Base-by-base conservation (phyloP, 2,113 vertebrate species). In the Gambusia holbrooki region DNA sequence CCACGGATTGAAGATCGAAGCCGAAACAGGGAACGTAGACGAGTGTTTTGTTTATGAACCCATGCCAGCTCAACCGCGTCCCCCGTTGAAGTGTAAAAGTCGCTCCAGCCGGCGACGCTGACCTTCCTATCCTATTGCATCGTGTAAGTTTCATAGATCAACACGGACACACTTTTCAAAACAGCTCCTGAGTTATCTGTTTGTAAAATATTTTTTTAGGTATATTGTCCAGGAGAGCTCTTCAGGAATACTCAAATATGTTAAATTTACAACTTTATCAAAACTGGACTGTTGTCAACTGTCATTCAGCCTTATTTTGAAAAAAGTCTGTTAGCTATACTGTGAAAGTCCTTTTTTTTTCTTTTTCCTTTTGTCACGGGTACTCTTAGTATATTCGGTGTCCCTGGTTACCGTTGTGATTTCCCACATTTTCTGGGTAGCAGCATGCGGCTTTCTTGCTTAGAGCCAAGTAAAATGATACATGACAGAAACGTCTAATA, bases 11-110 rank as follows among this genome's bases (percentile, higher is more conserved):
- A 69, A 68, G 87, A n/a, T 79, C 33, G 66, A 81, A 81, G 79
- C 84, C 51, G 54, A 66, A 11, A 84, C 68, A 35, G 82, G 76
- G 85, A 87, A 35, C 85, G 74, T 82, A 89, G 81, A 86, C 86
- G 79, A 86, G 30, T 54, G 30, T 72, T 35, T 87, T 85, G 80
- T 86, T 92, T 80, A 81, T 80, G 73, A 87, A 82, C 74, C 84
- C 68, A 45, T 45, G 76, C 73, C 62, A 67, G 30, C 67, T 11
- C 71, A 19, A 40, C 76, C 73, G 67, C 58, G 54, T 15, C 58
- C 62, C 42, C 22, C 70, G 61, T n/a, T 61, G 62, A 83, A 69
- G 70, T 35, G 35, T 35, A 48, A 11, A 69, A 63, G 63, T 45
- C 33, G 60, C 69, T 35, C 76, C 17, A 42, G 76, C 62, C 29